Evolutionary conservation across 2,113 vertebrate species (phyloP).

Genomic region (Pluvianellus socialis): DNA sequence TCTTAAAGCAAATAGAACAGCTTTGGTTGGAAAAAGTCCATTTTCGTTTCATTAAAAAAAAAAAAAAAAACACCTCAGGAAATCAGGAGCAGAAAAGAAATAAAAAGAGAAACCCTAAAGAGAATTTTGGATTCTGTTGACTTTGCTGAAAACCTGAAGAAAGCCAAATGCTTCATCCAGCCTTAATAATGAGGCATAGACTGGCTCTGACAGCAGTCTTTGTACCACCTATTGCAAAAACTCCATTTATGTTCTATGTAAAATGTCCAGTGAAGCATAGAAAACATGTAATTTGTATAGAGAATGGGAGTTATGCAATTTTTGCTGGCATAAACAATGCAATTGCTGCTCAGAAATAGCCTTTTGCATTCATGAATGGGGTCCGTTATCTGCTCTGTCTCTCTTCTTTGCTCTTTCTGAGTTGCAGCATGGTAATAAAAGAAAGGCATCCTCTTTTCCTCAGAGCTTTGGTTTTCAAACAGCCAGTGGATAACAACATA

Average conservation of each 20-base stretch:
- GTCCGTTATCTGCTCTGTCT: slow-evolving; percentile 14
- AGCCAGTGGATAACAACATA: not conserved
- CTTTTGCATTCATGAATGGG: slow-evolving; percentile 25
- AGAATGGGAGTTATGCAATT: slow-evolving; percentile 38
- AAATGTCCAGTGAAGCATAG: slow-evolving; percentile 57
- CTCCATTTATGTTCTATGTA: slow-evolving; percentile 40
- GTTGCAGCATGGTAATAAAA: not conserved
- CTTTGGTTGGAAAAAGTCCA: not conserved
- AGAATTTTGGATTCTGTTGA: not conserved
- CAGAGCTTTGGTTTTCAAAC: slow-evolving; percentile 21
- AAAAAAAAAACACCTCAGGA: not conserved
- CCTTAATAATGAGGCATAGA: slow-evolving; percentile 31
- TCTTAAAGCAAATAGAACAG: slow-evolving; percentile 26
- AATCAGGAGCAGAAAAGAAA: not conserved
- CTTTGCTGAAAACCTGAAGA: slow-evolving; percentile 1
- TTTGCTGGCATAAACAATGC: slow-evolving; percentile 64
- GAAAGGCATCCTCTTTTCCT: not conserved
- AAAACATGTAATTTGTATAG: slow-evolving; percentile 53
- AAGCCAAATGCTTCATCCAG: slow-evolving; percentile 29
- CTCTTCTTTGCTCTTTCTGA: not conserved
- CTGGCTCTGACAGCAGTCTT: not conserved
- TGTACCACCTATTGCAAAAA: slow-evolving; percentile 50
- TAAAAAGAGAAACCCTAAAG: not conserved
- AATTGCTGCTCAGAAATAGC: slow-evolving; percentile 44
- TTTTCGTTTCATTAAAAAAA: slow-evolving; percentile 1